Conservation (phyloP, 2,888 invertebrate genomes). For the Sminthurinus aureus region DNA sequence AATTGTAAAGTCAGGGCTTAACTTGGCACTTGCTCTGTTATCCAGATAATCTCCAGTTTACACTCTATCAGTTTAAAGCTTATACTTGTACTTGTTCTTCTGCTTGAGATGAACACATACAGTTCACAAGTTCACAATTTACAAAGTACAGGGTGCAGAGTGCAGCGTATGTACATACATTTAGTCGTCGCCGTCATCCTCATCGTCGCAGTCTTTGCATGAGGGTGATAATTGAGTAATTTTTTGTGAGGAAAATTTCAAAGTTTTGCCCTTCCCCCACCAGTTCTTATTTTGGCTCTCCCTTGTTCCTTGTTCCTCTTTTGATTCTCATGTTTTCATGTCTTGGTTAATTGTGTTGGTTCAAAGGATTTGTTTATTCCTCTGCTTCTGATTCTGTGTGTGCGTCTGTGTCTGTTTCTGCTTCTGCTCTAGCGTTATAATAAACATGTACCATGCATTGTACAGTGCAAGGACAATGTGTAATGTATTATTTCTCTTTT, state of each 20-base stretch:
- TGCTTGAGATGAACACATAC: no score
- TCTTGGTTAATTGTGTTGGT: slow-evolving; percentile 13
- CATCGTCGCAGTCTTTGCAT: not conserved
- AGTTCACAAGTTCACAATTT: not conserved
- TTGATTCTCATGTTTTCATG: not conserved
- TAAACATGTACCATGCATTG: not conserved
- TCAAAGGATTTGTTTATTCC: not conserved
- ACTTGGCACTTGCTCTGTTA: no score
- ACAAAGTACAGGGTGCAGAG: not conserved
- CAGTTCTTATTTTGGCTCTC: not conserved
- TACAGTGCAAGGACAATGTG: no score
- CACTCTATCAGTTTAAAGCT: no score
- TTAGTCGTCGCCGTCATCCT: no score
- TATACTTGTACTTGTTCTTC: no score
- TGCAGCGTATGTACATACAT: not conserved
- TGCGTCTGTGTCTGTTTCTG: not conserved
- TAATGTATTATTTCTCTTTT: not conserved
- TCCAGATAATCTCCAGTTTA: no score
- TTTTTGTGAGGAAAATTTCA: slow-evolving; percentile 10
- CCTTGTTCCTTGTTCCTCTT: not conserved
- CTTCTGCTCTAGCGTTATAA: not conserved
- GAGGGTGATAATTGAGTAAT: slow-evolving; percentile 20
- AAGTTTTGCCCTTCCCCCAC: not conserved
- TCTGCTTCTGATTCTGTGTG: not conserved
- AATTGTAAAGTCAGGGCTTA: no score